Base-by-base conservation (phyloP, 2,113 vertebrate genomes). In the Furnarius figulus region DNA sequence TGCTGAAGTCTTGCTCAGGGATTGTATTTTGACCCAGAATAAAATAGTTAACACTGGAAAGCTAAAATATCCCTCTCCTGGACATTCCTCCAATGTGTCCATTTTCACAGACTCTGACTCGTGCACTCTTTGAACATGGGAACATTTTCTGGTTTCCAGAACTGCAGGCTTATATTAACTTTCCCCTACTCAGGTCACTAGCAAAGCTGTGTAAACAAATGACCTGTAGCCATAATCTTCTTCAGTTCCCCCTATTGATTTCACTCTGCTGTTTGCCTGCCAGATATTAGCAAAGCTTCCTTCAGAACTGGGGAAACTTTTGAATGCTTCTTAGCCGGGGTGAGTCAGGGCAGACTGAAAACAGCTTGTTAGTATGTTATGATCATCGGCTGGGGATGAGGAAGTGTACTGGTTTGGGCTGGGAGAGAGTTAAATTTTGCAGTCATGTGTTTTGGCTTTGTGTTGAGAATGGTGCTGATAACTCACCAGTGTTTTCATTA, bases 131-230 rank as follows among this genome's bases (percentile, higher is more conserved):
- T 40, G 85, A 92, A 79, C 63, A 74, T 7, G 5, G 67, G 72
- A 94, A 92, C 21, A 47, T 88, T 88, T 95, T 93, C 83, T 92
- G 37, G 40, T 90, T 96, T 96, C 85, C 90, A 82, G 87, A 93
- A 84, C 76, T 75, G 23, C 83, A 78, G 89, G 65, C 72, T 93
- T 83, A 8, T 85, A 66, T 93, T 88, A 94, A 94, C 75, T 96
- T 95, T 84, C 75, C 85, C 65, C 80, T 37, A 6, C 72, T 68
- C 30, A 15, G 82, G 82, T 96, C 93, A 74, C 75, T 31, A 73
- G 82, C 82, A 94, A 96, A 96, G 95, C 95, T 95, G 95, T 90
- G 76, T 94, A 96, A 97, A 96, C 92, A 96, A 95, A 96, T 95
- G 90, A 95, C 92, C 90, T 94, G 88, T 80, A 96, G 49, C 90